Base-by-base conservation (phyloP, 2,888 invertebrate species). In the Amphiduros pacificus region DNA sequence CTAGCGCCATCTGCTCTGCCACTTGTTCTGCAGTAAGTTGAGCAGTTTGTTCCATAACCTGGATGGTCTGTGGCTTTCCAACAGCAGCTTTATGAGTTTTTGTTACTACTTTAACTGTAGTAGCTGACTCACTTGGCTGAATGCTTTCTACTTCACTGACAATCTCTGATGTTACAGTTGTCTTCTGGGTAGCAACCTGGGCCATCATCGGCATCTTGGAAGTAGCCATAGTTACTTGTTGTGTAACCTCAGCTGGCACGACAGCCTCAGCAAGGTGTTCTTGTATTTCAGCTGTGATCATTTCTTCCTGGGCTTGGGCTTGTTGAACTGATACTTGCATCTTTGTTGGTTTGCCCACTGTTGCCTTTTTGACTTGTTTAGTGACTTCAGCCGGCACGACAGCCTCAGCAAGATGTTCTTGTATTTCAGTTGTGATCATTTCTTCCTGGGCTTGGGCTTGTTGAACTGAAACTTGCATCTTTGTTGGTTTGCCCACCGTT, bases 241-340 rank as follows among this genome's bases (percentile, higher is more conserved):
- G n/a, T 22, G 26, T 50, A 17, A 58, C 49, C 36, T 58, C 32
- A 6, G 50, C 26, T 20, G 41, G 24, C 24, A 9, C 17, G 9
- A 28, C 58, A 32, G 17, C 58, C n/a, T 48, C 49, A 32, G 51
- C 20, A n/a, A 17, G 32, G 36, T 31, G 50, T 17, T 49, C 58
- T n/a, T 53, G 40, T 9, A 51, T 27, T 22, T 55, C 55, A 14
- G 55, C 36, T 40, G 2, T 55, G 41, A 48, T 58, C 49, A 51
- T 56, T 22, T 48, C 6, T 14, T 55, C 29, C 28, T 60, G 49
- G n/a, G 44, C 20, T n/a, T 44, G 44, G 44, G 44, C 44, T 44
- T n/a, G 44, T n/a, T 44, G 44, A 5, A 44, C 6, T 44, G 20
- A n/a, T 36, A 50, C 58, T 32, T 51, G 44, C 5, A 58, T 32